Evolutionary conservation across 2,888 invertebrate species (phyloP).

Genomic region (Limnephilus rhombicus): DNA sequence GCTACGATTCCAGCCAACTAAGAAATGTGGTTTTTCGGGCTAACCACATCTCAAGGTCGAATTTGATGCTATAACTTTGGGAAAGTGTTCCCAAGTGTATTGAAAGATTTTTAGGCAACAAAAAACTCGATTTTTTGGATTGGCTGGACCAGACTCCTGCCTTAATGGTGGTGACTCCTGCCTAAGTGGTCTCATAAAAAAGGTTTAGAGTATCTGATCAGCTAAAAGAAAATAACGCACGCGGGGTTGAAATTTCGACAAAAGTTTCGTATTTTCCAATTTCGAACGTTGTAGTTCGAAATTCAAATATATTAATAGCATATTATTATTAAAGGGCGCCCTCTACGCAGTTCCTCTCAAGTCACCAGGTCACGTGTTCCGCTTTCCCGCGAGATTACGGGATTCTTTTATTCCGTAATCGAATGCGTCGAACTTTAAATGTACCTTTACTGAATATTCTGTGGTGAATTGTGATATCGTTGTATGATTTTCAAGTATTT

Average conservation of each 20-base stretch:
- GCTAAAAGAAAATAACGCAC: neutral
- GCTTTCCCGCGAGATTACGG: constrained; percentile 62
- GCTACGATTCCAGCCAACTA: too few species aligned
- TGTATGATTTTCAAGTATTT: neutral
- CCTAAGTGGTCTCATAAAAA: too few species aligned
- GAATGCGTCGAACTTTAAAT: constrained; percentile 66
- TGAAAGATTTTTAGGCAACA: too few species aligned
- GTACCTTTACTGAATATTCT: constrained; percentile 52
- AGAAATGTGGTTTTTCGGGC: too few species aligned
- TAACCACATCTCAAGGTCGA: too few species aligned
- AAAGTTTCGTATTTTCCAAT: neutral
- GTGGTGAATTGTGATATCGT: neutral
- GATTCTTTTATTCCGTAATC: constrained; percentile 64
- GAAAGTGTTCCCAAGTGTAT: too few species aligned
- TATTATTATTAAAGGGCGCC: constrained; percentile 63
- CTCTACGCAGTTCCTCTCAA: constrained; percentile 54
- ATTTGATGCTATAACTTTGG: too few species aligned
- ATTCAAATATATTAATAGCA: constrained; percentile 65
- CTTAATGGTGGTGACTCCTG: too few species aligned
- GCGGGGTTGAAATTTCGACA: neutral
- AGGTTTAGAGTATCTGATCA: too few species aligned
- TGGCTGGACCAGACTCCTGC: too few species aligned
- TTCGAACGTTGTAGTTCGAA: constrained; percentile 30
- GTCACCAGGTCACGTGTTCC: constrained; percentile 62
- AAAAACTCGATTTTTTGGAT: too few species aligned